Conservation (phyloP, 2,113 vertebrate genomes). For the Ondatra zibethicus region DNA sequence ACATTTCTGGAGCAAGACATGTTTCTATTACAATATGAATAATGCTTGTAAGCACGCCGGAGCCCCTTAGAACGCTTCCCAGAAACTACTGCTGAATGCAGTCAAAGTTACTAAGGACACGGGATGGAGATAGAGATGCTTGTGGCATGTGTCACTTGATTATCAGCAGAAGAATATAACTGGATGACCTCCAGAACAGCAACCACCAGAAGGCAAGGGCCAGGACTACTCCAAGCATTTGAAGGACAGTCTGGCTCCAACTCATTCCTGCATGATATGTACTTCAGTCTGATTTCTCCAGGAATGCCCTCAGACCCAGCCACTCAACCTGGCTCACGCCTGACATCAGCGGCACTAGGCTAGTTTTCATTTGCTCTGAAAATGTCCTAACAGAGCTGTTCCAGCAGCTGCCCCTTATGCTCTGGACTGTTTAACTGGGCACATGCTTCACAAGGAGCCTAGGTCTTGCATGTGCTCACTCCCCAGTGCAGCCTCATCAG, state of each 20-base stretch:
- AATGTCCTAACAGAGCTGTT: not conserved
- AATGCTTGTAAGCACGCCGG: constrained; percentile 68
- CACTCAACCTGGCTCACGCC: not conserved
- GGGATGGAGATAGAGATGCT: constrained; percentile 24
- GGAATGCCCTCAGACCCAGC: not conserved
- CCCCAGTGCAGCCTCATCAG: not conserved
- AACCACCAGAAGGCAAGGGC: not conserved
- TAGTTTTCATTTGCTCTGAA: not conserved
- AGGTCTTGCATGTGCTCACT: no score
- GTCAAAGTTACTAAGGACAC: constrained; percentile 20
- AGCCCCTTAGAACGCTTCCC: constrained; percentile 68
- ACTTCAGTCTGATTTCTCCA: not conserved
- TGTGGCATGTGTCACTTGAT: not conserved
- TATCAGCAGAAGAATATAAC: not conserved
- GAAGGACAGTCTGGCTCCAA: not conserved
- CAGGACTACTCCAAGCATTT: not conserved
- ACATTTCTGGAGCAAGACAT: constrained; percentile 78
- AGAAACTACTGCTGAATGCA: constrained; percentile 43
- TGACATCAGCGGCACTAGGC: not conserved
- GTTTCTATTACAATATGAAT: constrained; percentile 79
- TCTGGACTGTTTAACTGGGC: not conserved
- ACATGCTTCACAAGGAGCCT: not conserved
- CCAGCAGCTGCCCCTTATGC: not conserved
- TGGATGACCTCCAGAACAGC: not conserved
- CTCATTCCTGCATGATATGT: not conserved